Percentiles rank a stretch among this genome's conserved stretches.
Conservation (phyloP, 2,888 invertebrate species). For the Pseudoips prasinana region DNA sequence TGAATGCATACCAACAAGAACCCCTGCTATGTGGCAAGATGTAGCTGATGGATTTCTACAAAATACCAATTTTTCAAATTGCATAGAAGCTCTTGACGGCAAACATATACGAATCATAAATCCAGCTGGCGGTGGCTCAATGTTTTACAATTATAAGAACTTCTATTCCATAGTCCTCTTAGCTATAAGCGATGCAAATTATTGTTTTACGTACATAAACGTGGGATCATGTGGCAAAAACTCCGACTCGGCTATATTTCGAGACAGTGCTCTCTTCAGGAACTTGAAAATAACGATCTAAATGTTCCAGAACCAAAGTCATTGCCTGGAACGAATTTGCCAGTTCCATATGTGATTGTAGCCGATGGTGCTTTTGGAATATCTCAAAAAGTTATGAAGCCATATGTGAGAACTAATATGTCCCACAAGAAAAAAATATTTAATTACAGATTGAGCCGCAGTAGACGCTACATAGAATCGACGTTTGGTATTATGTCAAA, state of each 20-base stretch:
- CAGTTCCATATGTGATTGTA: conserved; percentile 29
- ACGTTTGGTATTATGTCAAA: conserved; percentile 30
- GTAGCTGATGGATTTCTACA: conserved; percentile 10
- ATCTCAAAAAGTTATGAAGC: conserved; percentile 24
- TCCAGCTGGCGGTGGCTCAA: conserved; percentile 13
- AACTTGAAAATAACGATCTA: conserved; percentile 22
- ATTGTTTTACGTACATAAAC: conserved; percentile 35
- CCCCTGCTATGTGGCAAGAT: conserved; percentile 18
- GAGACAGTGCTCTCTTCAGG: conserved; percentile 20
- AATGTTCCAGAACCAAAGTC: conserved; percentile 19
- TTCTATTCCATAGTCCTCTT: conserved; percentile 37
- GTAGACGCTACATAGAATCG: conserved; percentile 29
- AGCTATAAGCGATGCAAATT: conserved; percentile 36
- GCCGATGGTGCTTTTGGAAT: conserved; percentile 39
- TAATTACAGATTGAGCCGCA: too few relatives aligned
- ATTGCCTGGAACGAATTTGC: conserved; percentile 30
- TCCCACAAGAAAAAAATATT: conserved; percentile 18
- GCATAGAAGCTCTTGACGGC: conserved; percentile 21
- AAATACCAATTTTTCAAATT: conserved; percentile 15
- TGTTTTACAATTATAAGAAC: conserved; percentile 33
- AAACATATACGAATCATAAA: conserved; percentile 24
- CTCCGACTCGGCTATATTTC: conserved; percentile 30
- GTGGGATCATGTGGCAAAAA: conserved; percentile 35
- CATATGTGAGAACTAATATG: conserved; percentile 28
- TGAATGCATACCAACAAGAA: conserved; percentile 17